Base-by-base conservation (phyloP, 2,888 invertebrate species). In the Pseudoips prasinana region DNA sequence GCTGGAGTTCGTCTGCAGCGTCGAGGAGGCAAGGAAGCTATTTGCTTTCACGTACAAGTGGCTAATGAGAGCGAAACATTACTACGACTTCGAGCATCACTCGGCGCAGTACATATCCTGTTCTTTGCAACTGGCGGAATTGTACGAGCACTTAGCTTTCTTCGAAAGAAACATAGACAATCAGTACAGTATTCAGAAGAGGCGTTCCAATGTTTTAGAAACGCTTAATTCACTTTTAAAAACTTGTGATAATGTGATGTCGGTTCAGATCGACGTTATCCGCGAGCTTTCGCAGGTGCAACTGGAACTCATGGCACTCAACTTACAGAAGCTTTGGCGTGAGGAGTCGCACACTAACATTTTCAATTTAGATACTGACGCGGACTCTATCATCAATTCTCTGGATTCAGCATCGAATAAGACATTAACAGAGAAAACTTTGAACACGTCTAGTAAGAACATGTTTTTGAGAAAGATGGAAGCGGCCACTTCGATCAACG, bases 121-220 rank as follows among this genome's bases (percentile, higher is more conserved):
- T 38, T 88, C 91, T 1, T 63, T 92, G 43, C 91, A 92, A 60
- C 64, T 91, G 25, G 93, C 93, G 23, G 92, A 92, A 54, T 68
- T 93, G 7, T 94, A 92, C 62, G 91, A 92, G 51, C 90, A 91
- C 58, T 77, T 95, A 30, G 91, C 93, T 0, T 93, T 93, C 68
- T 95, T 94, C 74, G 95, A 95, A 69, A 81, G 89, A 22, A 92
- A 92, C 60, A 82, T 92, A 23, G 94, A 94, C 41, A 78, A 74
- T 40, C 87, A 87, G 48, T 92, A 92, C 58, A 87, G 76, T 39
- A 86, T 92, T 10, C 92, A 92, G 51, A 91, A 90, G 62, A 78
- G 90, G 25, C 74, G 92, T 9, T 90, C 90, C 1, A 91, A 92
- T 29, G 89, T 91, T 9, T 62, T 92, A 9, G 92, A 92, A 60